Percentiles rank a stretch among this genome's conserved stretches.
phyloP scores from a whole-genome alignment of 2,888 invertebrate species.

The Pardosa pseudoannulata region DNA sequence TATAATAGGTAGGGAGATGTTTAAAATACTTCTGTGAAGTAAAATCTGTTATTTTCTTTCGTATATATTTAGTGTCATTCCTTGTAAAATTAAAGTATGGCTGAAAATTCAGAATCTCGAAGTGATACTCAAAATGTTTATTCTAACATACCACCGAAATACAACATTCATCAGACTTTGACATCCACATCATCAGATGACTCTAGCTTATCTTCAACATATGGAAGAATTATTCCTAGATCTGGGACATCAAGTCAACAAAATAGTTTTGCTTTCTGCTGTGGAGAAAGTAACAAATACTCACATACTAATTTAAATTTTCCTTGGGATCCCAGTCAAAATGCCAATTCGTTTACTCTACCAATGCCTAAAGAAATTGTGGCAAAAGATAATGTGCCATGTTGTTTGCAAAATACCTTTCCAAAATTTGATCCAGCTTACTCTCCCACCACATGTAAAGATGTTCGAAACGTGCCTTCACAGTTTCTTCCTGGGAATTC shows the following conservation, averaged over 20 bases:
- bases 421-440: slow-evolving; percentile 14
- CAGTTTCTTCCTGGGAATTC: not conserved
- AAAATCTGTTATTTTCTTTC: no score
- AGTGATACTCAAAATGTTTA: slow-evolving; percentile 39
- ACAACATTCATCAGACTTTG: not conserved
- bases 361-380: slow-evolving; percentile 12
- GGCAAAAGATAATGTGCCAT: slow-evolving; percentile 2
- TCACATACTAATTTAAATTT: slow-evolving; percentile 52
- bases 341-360: slow-evolving; percentile 3
- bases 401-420: slow-evolving; percentile 1
- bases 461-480: not conserved
- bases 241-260: slow-evolving; percentile 9
- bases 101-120: slow-evolving; percentile 33
- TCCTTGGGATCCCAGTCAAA: slow-evolving; percentile 51
- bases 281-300: slow-evolving; percentile 52
- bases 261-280: slow-evolving; percentile 65
- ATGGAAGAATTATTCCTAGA: slow-evolving; percentile 54
- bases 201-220: slow-evolving; percentile 24
- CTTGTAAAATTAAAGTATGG: slow-evolving; percentile 30
- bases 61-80: no score
- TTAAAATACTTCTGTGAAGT: no score
- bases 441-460: not conserved
- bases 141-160: slow-evolving; percentile 48
- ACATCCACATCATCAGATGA: slow-evolving; percentile 28
- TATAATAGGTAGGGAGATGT: no score